These are phyloP conservation scores for Trissonchulus latispiculum DNA, from an alignment of 2,888 invertebrate species.

Conservation along the genomic window DNA sequence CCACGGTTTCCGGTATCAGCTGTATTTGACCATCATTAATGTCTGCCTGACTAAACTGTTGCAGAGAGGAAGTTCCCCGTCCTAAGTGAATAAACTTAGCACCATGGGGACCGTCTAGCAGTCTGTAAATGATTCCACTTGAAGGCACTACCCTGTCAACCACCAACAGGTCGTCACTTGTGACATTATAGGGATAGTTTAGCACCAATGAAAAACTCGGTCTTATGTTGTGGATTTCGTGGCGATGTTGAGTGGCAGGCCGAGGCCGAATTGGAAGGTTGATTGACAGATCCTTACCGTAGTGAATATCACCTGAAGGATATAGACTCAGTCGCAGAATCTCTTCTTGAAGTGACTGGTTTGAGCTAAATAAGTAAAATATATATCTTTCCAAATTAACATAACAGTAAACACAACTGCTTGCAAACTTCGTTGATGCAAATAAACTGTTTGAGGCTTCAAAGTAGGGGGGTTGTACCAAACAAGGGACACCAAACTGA, in stretches of 20 bases:
- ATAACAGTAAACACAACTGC: no score
- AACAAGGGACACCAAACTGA: no score
- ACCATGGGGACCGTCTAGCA: slow-evolving; percentile 5
- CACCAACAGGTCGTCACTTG: slow-evolving; percentile 14
- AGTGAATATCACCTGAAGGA: background rate
- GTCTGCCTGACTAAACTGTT: slow-evolving; percentile 70
- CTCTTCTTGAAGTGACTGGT: background rate
- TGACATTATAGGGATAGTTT: slow-evolving; percentile 11
- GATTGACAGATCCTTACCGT: background rate
- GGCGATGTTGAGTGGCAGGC: background rate
- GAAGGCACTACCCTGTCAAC: background rate
- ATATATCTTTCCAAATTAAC: no score
- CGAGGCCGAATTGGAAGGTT: background rate
- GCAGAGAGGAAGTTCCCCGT: slow-evolving; percentile 44
- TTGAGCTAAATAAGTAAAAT: background rate
- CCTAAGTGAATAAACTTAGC: background rate
- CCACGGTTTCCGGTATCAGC: slow-evolving; percentile 59
- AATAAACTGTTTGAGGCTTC: no score
- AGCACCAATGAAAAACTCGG: slow-evolving; percentile 7
- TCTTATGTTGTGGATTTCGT: slow-evolving; percentile 9
- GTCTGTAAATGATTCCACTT: slow-evolving; percentile 13
- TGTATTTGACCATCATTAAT: slow-evolving; percentile 66
- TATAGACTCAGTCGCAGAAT: slow-evolving; percentile 2
- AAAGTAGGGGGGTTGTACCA: no score
- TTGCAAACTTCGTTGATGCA: no score